Conservation (phyloP, 2,888 invertebrate genomes). For the Frankliniella intonsa region DNA sequence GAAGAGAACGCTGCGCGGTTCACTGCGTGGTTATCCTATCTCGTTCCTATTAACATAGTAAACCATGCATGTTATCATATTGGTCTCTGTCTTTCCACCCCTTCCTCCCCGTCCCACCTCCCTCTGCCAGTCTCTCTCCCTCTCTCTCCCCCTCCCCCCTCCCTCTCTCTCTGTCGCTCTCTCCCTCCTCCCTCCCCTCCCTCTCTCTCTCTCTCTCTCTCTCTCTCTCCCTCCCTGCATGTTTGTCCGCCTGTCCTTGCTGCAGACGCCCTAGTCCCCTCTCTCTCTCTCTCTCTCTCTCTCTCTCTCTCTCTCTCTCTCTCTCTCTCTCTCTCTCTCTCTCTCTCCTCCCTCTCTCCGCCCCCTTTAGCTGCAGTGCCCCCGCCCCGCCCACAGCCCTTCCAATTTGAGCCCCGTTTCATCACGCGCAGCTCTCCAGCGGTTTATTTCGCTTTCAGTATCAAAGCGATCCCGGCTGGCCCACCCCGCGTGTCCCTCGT, state of each 20-base stretch:
- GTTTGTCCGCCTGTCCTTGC: not conserved
- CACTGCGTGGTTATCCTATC: conserved; percentile 24
- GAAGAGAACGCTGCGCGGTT: conserved; percentile 13
- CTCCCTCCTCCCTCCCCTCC: too few species aligned
- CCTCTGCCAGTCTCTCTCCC: not conserved
- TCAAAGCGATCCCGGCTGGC: too few species aligned
- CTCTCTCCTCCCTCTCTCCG: not conserved
- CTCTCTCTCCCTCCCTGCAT: not conserved
- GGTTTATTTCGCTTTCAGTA: too few species aligned
- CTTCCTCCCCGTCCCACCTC: not conserved
- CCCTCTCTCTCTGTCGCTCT: not conserved
- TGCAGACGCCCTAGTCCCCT: not conserved
- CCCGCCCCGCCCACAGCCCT: not conserved
- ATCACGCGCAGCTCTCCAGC: too few species aligned
- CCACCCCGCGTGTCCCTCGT: too few species aligned
- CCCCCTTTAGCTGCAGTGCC: not conserved
- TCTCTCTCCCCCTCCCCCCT: not conserved
- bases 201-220: not conserved
- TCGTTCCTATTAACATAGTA: conserved; percentile 27
- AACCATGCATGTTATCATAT: conserved; percentile 27
- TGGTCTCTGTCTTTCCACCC: conserved; percentile 21
- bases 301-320: not conserved
- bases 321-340: too few species aligned
- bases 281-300: not conserved
- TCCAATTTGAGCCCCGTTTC: not conserved